phyloP scores from a whole-genome alignment of 2,113 vertebrate species.

The Mustelus asterias region DNA sequence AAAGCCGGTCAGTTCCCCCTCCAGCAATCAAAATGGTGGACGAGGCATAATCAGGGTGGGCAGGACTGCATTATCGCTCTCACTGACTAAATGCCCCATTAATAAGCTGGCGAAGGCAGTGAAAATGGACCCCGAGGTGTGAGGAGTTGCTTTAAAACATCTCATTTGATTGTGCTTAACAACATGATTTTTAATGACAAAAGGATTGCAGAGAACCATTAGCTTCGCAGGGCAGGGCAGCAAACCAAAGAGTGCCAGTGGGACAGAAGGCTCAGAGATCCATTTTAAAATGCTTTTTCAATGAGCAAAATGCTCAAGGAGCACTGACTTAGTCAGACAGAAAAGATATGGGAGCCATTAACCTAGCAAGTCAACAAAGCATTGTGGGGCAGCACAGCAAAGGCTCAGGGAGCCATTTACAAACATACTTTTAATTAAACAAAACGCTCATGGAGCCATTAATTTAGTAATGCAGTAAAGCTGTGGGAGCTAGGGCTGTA shows the following conservation, averaged over 20 bases:
- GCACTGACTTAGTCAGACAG: background rate
- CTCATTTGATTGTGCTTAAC: background rate
- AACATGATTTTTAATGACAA: background rate
- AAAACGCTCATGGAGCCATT: background rate
- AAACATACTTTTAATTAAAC: slow-evolving; percentile 7
- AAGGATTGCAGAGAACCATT: background rate
- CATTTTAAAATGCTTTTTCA: background rate
- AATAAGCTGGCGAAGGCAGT: background rate
- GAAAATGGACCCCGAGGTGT: background rate
- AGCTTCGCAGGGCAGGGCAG: background rate
- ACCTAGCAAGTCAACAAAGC: background rate
- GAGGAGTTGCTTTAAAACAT: background rate
- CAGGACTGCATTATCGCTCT: background rate
- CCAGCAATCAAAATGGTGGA: background rate
- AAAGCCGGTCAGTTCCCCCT: background rate
- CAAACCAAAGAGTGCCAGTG: background rate
- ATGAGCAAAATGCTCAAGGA: background rate
- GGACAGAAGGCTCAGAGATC: background rate
- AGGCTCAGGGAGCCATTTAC: background rate
- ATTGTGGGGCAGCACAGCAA: background rate
- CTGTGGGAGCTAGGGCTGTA: background rate
- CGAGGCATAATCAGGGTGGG: background rate
- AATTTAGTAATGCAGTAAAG: background rate
- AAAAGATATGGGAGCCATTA: slow-evolving; percentile 9
- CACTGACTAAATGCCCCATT: background rate